A percentile compares a stretch with the other conserved stretches of the same genome.
Conservation (phyloP, 2,113 vertebrate genomes). For the Garra rufa region DNA sequence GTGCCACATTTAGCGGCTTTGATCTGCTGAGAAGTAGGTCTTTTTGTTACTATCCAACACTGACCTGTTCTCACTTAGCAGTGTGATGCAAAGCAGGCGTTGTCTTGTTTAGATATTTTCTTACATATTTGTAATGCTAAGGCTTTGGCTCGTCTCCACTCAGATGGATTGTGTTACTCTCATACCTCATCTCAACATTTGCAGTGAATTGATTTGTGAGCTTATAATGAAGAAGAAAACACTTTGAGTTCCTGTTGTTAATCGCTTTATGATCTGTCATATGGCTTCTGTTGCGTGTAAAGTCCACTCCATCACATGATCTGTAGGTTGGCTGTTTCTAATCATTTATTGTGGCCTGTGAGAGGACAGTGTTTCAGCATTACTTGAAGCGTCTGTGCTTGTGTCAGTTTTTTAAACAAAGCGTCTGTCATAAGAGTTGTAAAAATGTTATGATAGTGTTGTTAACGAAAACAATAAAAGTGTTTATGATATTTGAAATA, state of each 20-base stretch:
- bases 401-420: background rate
- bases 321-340: constrained; percentile 25
- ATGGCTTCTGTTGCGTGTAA: constrained; percentile 16
- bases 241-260: constrained; percentile 33
- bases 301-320: constrained; percentile 66
- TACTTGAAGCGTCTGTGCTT: background rate
- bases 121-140: constrained; percentile 18
- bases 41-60: background rate
- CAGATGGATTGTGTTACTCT: background rate
- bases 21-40: background rate
- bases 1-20: background rate
- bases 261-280: background rate
- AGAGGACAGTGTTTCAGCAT: constrained; percentile 48
- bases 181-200: background rate
- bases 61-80: background rate
- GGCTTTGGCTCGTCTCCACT: background rate
- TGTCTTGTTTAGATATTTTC: background rate
- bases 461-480: background rate
- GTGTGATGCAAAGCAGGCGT: background rate
- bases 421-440: background rate
- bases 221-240: background rate
- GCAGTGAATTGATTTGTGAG: background rate
- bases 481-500: background rate
- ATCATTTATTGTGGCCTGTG: constrained; percentile 58
- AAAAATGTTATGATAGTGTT: background rate